Percentiles rank a stretch among this genome's conserved stretches.
phyloP scores from a whole-genome alignment of 2,888 invertebrate species.

The Drosophila birchii region DNA sequence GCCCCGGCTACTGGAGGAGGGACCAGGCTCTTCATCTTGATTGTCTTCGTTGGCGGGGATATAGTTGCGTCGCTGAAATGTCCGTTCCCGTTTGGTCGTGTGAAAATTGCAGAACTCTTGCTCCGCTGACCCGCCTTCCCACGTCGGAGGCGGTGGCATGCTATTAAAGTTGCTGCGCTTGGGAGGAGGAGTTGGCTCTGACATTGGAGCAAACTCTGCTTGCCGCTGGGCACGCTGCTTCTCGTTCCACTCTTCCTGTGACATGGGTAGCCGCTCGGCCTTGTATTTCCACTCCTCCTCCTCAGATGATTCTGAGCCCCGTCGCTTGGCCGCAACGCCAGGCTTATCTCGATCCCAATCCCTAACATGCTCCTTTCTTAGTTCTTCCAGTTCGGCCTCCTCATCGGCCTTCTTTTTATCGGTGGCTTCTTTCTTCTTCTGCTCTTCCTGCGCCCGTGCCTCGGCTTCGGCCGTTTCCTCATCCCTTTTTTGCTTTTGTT shows the following conservation, averaged over 20 bases:
- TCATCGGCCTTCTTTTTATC: slow-evolving; percentile 74
- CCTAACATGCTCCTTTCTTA: slow-evolving; percentile 86
- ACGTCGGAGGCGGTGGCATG: slow-evolving; percentile 50
- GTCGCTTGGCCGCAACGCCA: slow-evolving; percentile 19
- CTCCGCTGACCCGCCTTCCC: slow-evolving; percentile 6
- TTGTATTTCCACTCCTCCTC: slow-evolving; percentile 80
- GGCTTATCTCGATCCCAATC: slow-evolving; percentile 89
- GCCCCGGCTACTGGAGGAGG: slow-evolving; percentile 69
- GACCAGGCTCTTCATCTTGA: slow-evolving; percentile 1
- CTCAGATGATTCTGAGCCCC: slow-evolving; percentile 1
- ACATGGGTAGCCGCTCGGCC: slow-evolving; percentile 82
- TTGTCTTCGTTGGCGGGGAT: slow-evolving; percentile 24
- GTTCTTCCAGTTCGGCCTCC: slow-evolving; percentile 83
- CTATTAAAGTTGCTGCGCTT: slow-evolving; percentile 77
- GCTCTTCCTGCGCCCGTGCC: slow-evolving; percentile 79
- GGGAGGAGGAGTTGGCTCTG: slow-evolving; percentile 46
- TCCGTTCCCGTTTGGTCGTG: slow-evolving; percentile 64
- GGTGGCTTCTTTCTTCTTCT: slow-evolving; percentile 70
- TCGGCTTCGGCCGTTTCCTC: slow-evolving; percentile 34
- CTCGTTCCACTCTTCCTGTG: slow-evolving; percentile 84
- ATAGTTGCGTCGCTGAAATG: slow-evolving; percentile 77
- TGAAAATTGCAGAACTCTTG: slow-evolving; percentile 67
- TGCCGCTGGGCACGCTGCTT: slow-evolving; percentile 90
- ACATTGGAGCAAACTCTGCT: slow-evolving; percentile 91
- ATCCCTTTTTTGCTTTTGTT: slow-evolving; percentile 42